Base-by-base conservation (phyloP, 2,888 invertebrate genomes). In the Invenusta paracnida region DNA sequence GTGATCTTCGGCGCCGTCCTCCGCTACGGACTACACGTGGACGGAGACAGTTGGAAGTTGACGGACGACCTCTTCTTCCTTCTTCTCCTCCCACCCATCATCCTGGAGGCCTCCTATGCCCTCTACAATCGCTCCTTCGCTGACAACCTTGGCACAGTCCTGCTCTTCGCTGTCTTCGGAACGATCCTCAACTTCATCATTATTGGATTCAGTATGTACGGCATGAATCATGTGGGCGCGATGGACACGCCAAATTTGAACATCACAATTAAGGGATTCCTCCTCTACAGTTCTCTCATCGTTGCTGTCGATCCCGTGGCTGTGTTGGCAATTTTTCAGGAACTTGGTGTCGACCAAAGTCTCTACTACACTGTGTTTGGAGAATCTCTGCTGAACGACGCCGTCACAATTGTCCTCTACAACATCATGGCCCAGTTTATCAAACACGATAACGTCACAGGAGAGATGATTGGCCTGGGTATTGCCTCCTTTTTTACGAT, bases 321-420 rank as follows among this genome's bases (percentile, higher is more conserved):
- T 0, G 93, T 93, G 0, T 88, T 93, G 87, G 93, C 93, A 30
- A 93, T 93, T 84, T 93, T 93, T 88, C 92, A 92, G 89, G 93
- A 93, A 88, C 90, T 93, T 25, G 93, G 93, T 28, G 93, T 93
- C 73, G 93, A 93, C 89, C 92, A 92, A 88, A 92, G 92, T 88
- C 90, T 93, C 29, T 93, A 93, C 88, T 93, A 93, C 88, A 91
- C 93, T 87, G 93, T 93, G 13, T 93, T 93, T 89, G 93, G 93
- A 30, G 93, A 93, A 89, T 93, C 93, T 0, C 89, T 93, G 13
- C 90, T 93, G 25, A 93, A 93, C 88, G 93, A 93, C 90, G 93
- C 93, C 73, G 93, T 93, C 0, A 93, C 93, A 0, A 92, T 93
- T 1, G 93, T 93, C 0, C 89, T 93, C 85, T 93, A 93, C 89